phyloP scores from a whole-genome alignment of 2,888 invertebrate genomes.

The Lasioglossum morio region DNA sequence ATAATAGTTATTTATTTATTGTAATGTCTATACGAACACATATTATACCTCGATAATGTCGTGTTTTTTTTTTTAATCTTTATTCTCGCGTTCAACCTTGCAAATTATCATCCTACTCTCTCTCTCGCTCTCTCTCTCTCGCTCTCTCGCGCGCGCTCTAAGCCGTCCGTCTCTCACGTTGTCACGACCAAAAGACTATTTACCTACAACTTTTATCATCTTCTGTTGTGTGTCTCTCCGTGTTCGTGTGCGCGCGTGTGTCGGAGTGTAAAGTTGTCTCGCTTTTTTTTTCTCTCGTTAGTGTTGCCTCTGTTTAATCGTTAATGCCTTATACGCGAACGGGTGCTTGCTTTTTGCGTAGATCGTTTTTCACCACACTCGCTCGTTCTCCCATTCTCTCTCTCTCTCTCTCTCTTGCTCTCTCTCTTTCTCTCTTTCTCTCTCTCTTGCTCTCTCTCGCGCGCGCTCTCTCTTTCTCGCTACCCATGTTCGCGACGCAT shows the following conservation, averaged over 20 bases:
- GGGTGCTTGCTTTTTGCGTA: slow-evolving; percentile 20
- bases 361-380: neutral
- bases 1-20: slow-evolving; percentile 79
- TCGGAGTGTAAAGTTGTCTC: neutral
- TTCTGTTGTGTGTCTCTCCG: neutral
- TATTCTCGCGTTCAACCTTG: slow-evolving; percentile 49
- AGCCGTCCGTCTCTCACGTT: slow-evolving; percentile 23
- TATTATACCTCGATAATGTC: slow-evolving; percentile 83
- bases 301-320: slow-evolving; percentile 16
- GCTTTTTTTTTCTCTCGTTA: neutral
- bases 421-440: neutral
- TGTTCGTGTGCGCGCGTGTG: neutral
- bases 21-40: slow-evolving; percentile 83
- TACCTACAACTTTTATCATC: slow-evolving; percentile 10
- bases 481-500: slow-evolving; percentile 7
- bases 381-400: slow-evolving; percentile 1
- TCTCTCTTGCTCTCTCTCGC: neutral
- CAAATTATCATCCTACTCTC: slow-evolving; percentile 4
- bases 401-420: neutral
- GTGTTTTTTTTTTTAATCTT: slow-evolving; percentile 62
- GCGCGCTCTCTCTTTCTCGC: neutral
- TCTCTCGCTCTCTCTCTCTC: neutral
- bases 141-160: neutral
- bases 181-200: slow-evolving; percentile 34
- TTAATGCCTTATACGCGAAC: slow-evolving; percentile 27